Base-by-base conservation (phyloP, 2,888 invertebrate genomes). In the Agrotis clavis region DNA sequence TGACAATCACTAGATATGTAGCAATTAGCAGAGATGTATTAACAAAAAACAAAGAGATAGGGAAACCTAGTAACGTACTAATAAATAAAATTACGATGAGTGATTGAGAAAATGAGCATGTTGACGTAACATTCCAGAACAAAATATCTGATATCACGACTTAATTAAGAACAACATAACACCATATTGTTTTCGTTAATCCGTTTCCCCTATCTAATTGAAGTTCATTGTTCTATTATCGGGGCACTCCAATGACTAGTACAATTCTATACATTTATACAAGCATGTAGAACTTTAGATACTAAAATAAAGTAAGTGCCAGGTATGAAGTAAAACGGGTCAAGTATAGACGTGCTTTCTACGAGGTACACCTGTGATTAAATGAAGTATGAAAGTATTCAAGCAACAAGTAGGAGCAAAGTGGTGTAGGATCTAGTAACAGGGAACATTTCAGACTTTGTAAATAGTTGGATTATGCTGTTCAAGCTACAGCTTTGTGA, bases 151-250 rank as follows among this genome's bases (percentile, higher is more conserved):
- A 53, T 60, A 71, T 54, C 51, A 56, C 51, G 30, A 16, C 50
- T 67, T 65, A 71, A 74, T 71, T 66, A 66, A 67, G 45, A 75
- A 60, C 50, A 61, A 63, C 57, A 70, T 74, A 57, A 72, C 59
- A 21, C 30, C 51, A 69, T 48, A 63, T 76, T 78, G 71, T 68
- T 74, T 74, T 77, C 41, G 69, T 72, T 72, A 78, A 72, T 84
- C 76, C 62, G 59, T 65, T 74, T 73, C 21, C 35, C 59, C 57
- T 76, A 81, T 77, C 79, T 83, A 77, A 82, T 82, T 76, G 77
- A 71, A 65, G 80, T 82, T 74, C 77, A 76, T 71, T 82, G 74
- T 84, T 73, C 77, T 67, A 65, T 78, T 82, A 84, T 84, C 74
- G n/a, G 51, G 67, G 30, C 64, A 73, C 74, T 80, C 57, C 66